These are phyloP conservation scores for Saccostrea glomerata DNA, from an alignment of 1,140 invertebrate genomes.

Conservation along the genomic window DNA sequence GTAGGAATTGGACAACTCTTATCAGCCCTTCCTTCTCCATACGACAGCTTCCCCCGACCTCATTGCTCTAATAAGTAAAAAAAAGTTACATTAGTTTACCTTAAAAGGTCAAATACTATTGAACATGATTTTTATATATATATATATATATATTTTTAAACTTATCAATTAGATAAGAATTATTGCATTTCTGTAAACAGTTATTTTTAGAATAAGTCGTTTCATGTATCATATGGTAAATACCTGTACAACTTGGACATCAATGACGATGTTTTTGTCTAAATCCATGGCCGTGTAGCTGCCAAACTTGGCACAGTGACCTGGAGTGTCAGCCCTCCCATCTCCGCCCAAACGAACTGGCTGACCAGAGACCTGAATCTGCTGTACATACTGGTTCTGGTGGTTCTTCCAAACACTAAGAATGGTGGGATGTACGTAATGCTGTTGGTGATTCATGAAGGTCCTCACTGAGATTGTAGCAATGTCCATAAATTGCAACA, in stretches of 20 bases:
- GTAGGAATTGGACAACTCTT: neutral
- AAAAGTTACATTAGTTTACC: neutral
- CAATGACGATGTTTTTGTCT: slow-evolving; percentile 32
- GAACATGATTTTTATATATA: too few species aligned
- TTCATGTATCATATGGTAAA: too few species aligned
- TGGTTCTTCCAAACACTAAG: slow-evolving; percentile 23
- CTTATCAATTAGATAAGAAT: too few species aligned
- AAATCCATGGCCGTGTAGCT: slow-evolving; percentile 50
- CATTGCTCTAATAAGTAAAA: slow-evolving; percentile 47
- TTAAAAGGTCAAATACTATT: too few species aligned
- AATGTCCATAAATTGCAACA: neutral
- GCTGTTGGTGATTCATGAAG: neutral
- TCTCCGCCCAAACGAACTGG: slow-evolving; percentile 52
- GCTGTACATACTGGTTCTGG: slow-evolving; percentile 10
- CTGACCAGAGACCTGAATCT: neutral
- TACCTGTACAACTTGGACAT: slow-evolving; percentile 57
- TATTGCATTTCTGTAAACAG: too few species aligned
- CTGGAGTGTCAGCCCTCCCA: slow-evolving; percentile 55
- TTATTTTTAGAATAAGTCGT: too few species aligned
- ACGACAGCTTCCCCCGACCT: slow-evolving; percentile 39
- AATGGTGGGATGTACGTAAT: neutral
- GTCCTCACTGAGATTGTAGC: neutral
- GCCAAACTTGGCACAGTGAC: slow-evolving; percentile 59
- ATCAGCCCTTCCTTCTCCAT: slow-evolving; percentile 56
- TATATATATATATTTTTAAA: too few species aligned